Percentiles rank a stretch among this genome's conserved stretches.
Evolutionary conservation across 2,888 invertebrate species (phyloP).

Genomic region (Drosophila prolongata): DNA sequence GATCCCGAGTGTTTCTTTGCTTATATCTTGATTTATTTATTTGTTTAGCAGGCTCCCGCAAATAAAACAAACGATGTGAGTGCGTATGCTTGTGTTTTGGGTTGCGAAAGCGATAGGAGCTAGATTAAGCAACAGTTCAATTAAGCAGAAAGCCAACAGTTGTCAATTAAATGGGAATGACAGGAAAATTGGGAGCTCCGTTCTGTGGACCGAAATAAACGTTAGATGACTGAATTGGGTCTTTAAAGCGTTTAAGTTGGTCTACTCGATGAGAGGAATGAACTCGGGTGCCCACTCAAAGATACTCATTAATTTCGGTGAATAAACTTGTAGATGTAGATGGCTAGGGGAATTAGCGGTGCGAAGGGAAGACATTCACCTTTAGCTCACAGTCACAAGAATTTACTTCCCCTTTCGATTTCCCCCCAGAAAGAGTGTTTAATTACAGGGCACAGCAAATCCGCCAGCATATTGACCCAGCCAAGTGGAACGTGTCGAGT

Average conservation of each 20-base stretch:
- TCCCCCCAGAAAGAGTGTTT: constrained; percentile 59
- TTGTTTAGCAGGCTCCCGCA: constrained; percentile 23
- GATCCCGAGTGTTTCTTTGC: constrained; percentile 23
- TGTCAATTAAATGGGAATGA: constrained; percentile 67
- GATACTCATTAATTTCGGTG: constrained; percentile 67
- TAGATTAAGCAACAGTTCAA: constrained; percentile 49
- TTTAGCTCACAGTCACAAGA: constrained; percentile 28
- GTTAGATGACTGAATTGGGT: constrained; percentile 66
- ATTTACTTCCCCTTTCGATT: not conserved
- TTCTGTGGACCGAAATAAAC: constrained; percentile 54
- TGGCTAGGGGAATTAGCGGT: constrained; percentile 4
- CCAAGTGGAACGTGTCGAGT: constrained; percentile 70
- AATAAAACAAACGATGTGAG: constrained; percentile 9
- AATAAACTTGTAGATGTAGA: constrained; percentile 30
- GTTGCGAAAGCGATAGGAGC: not conserved
- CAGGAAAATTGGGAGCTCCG: constrained; percentile 37
- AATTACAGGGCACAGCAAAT: constrained; percentile 60
- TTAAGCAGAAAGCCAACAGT: constrained; percentile 52
- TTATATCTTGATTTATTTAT: constrained; percentile 44
- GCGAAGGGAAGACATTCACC: constrained; percentile 32
- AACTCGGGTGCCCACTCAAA: constrained; percentile 53
- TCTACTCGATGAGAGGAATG: constrained; percentile 52
- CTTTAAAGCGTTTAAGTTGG: constrained; percentile 26
- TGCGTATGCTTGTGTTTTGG: not conserved
- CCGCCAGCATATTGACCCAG: constrained; percentile 62